Conservation (phyloP, 2,113 vertebrate genomes). For the mouse (Mus musculus) region DNA sequence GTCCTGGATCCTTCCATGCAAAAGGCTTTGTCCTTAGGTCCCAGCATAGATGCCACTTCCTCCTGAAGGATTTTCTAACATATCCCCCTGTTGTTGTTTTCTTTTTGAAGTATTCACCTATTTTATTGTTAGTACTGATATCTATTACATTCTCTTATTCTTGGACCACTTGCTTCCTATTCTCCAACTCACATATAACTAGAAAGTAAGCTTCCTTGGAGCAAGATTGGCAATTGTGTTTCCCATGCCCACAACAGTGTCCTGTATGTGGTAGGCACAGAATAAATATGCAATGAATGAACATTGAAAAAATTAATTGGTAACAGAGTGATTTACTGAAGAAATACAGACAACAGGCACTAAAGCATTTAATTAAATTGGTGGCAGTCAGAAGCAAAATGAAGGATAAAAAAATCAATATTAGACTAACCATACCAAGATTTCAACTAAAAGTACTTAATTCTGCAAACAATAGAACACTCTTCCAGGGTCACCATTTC, state of each 20-base stretch:
- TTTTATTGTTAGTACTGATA: conserved; percentile 26
- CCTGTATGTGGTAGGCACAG: neutral
- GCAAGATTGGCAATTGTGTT: neutral
- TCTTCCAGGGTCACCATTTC: conserved; percentile 55
- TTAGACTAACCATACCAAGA: conserved; percentile 47
- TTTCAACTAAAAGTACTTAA: conserved; percentile 63
- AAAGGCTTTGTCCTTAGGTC: neutral
- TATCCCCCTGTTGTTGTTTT: conserved; percentile 17
- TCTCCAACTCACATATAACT: neutral
- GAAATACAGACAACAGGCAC: conserved; percentile 18
- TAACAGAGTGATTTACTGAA: conserved; percentile 43
- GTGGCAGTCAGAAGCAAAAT: conserved; percentile 46
- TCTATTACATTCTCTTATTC: conserved; percentile 17
- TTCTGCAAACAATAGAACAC: conserved; percentile 14
- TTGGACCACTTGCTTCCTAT: neutral
- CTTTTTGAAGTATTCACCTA: neutral
- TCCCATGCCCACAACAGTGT: neutral
- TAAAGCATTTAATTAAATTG: conserved; percentile 61
- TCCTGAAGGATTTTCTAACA: conserved; percentile 36
- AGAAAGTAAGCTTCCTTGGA: conserved; percentile 31
- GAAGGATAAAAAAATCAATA: conserved; percentile 40
- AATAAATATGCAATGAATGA: conserved; percentile 45
- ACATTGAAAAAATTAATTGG: conserved; percentile 47
- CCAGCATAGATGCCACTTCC: neutral
- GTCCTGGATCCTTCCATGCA: neutral